Evolutionary conservation across 2,113 vertebrate species (phyloP).

Genomic region (Ptyas mucosa): DNA sequence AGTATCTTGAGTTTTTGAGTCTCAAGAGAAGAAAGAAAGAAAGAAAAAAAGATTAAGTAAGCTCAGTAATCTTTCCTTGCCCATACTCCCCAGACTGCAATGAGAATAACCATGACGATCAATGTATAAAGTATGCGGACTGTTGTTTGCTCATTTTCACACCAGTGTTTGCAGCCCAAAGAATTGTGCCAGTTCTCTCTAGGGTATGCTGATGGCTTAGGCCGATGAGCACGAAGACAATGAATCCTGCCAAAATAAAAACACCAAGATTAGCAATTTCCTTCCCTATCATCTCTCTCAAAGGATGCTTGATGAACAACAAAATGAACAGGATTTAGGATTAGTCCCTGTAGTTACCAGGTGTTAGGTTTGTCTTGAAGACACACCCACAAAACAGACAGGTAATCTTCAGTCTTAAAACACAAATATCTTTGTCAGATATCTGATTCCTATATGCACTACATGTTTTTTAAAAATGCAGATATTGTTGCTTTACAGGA

Average conservation of each 20-base stretch:
- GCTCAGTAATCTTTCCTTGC: conserved; percentile 51
- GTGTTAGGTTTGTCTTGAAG: neutral
- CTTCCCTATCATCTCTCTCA: neutral
- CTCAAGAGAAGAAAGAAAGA: neutral
- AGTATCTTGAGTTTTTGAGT: neutral
- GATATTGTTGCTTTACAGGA: conserved; percentile 3
- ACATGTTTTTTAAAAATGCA: neutral
- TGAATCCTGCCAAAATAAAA: conserved; percentile 65
- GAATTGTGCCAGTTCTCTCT: conserved; percentile 49
- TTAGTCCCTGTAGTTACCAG: neutral
- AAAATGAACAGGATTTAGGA: neutral
- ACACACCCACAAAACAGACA: conserved; percentile 1
- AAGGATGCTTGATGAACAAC: neutral
- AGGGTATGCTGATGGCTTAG: conserved; percentile 40
- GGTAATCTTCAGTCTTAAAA: conserved; percentile 52
- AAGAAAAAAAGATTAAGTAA: neutral
- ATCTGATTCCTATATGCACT: conserved; percentile 34
- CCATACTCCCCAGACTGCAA: conserved; percentile 65
- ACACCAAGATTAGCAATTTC: conserved; percentile 27
- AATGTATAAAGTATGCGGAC: conserved; percentile 54
- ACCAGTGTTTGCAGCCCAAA: conserved; percentile 40
- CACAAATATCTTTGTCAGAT: conserved; percentile 37
- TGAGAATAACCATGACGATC: conserved; percentile 61
- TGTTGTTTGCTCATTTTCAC: conserved; percentile 50
- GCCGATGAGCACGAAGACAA: conserved; percentile 66